Conservation (phyloP, 1,140 invertebrate genomes). For the Laupala kohalensis region DNA sequence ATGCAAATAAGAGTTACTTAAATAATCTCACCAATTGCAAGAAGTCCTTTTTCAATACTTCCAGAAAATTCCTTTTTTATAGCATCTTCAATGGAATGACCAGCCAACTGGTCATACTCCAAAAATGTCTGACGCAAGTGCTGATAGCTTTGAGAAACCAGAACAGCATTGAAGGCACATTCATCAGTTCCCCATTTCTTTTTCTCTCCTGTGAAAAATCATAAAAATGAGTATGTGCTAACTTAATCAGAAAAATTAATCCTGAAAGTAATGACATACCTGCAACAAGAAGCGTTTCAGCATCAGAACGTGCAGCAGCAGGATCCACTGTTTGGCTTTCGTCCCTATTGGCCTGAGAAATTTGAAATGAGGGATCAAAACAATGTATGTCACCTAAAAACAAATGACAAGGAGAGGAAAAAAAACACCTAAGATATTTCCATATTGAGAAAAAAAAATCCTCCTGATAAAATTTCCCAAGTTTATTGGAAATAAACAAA, state of each 20-base stretch:
- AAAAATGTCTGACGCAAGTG: constrained; percentile 50
- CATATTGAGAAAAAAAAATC: neutral
- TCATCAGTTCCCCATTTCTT: constrained; percentile 56
- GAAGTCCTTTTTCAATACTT: constrained; percentile 44
- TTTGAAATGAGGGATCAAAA: neutral
- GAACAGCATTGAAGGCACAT: constrained; percentile 48
- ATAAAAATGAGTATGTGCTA: neutral
- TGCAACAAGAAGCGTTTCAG: constrained; percentile 39
- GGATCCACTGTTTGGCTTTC: constrained; percentile 54
- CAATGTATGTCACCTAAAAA: neutral
- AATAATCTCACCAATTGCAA: constrained; percentile 51
- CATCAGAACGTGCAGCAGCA: constrained; percentile 35
- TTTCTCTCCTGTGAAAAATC: constrained; percentile 19
- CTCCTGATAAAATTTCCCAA: neutral
- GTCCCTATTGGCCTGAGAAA: constrained; percentile 57
- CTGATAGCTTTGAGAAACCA: constrained; percentile 41
- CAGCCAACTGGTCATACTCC: constrained; percentile 43
- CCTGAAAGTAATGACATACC: constrained; percentile 21
- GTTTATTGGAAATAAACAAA: neutral
- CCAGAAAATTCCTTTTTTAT: constrained; percentile 61
- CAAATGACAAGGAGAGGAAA: neutral
- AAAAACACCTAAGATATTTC: neutral
- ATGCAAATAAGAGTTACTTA: too few species aligned
- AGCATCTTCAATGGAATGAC: constrained; percentile 52
- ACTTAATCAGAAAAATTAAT: neutral